These are phyloP conservation scores for Drosophila tristis DNA, from an alignment of 1,140 invertebrate species.

Conservation along the genomic window DNA sequence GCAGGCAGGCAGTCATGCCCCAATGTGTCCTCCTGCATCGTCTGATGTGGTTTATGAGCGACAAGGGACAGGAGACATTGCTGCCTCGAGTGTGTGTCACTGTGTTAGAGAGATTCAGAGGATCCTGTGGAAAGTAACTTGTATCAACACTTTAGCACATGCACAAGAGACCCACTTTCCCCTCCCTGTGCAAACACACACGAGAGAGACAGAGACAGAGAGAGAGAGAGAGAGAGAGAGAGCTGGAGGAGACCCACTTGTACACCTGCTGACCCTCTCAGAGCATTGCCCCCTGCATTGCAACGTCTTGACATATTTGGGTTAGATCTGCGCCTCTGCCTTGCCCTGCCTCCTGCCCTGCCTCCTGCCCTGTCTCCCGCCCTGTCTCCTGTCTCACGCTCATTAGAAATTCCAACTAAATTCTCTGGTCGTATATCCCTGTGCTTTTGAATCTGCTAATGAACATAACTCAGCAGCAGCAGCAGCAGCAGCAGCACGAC, in stretches of 20 bases:
- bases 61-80: slow-evolving; percentile 9
- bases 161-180: slow-evolving; percentile 69
- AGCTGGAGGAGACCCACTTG: not conserved
- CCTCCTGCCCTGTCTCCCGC: not conserved
- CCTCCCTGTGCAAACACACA: not conserved
- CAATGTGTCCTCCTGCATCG: not conserved
- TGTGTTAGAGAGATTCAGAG: slow-evolving; percentile 47
- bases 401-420: slow-evolving; percentile 75
- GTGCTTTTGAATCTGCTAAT: slow-evolving; percentile 75
- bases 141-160: slow-evolving; percentile 82
- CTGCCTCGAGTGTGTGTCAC: slow-evolving; percentile 57
- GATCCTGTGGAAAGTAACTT: slow-evolving; percentile 66
- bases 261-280: slow-evolving; percentile 73
- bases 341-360: not conserved
- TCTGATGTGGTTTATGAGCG: slow-evolving; percentile 41
- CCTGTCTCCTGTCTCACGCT: slow-evolving; percentile 28
- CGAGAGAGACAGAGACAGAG: not conserved
- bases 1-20: not conserved
- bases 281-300: slow-evolving; percentile 70
- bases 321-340: slow-evolving; percentile 46
- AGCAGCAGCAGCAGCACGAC: slow-evolving; percentile 12
- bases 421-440: slow-evolving; percentile 25
- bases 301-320: slow-evolving; percentile 74
- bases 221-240: not conserved
- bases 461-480: slow-evolving; percentile 74